These are phyloP conservation scores for Brachionus calyciflorus DNA, from an alignment of 1,140 invertebrate species.

Conservation along the genomic window DNA sequence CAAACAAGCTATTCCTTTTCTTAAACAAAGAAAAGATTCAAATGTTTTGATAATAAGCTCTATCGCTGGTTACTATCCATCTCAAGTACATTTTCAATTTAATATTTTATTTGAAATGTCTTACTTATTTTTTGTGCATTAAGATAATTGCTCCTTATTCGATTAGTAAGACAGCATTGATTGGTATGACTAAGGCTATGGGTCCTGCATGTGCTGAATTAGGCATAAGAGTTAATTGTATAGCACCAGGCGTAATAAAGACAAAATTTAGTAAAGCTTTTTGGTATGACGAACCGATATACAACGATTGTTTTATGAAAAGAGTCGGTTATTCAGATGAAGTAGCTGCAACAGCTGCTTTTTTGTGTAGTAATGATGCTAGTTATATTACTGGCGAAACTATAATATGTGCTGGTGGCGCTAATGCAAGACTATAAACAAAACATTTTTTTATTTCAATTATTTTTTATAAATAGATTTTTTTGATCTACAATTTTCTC, in stretches of 20 bases:
- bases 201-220: slow-evolving; percentile 70
- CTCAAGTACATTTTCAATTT: slow-evolving; percentile 64
- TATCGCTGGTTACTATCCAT: slow-evolving; percentile 78
- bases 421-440: slow-evolving; percentile 52
- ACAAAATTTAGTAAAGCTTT: slow-evolving; percentile 79
- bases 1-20: slow-evolving; percentile 78
- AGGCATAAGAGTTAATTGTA: slow-evolving; percentile 85
- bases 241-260: slow-evolving; percentile 85
- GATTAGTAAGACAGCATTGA: slow-evolving; percentile 86
- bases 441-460: no score
- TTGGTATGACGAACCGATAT: slow-evolving; percentile 49
- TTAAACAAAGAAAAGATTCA: slow-evolving; percentile 68
- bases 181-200: slow-evolving; percentile 80
- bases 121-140: no score
- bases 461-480: no score
- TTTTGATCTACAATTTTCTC: no score
- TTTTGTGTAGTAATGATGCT: slow-evolving; percentile 84
- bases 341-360: slow-evolving; percentile 76
- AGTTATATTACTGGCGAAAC: slow-evolving; percentile 90
- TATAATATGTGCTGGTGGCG: slow-evolving; percentile 77
- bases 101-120: not conserved
- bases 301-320: slow-evolving; percentile 47
- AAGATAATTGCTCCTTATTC: slow-evolving; percentile 83
- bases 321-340: slow-evolving; percentile 70
- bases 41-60: slow-evolving; percentile 79